A percentile compares a stretch with the other conserved stretches of the same genome.
phyloP scores from a whole-genome alignment of 2,888 invertebrate species.

The Congeria kusceri region DNA sequence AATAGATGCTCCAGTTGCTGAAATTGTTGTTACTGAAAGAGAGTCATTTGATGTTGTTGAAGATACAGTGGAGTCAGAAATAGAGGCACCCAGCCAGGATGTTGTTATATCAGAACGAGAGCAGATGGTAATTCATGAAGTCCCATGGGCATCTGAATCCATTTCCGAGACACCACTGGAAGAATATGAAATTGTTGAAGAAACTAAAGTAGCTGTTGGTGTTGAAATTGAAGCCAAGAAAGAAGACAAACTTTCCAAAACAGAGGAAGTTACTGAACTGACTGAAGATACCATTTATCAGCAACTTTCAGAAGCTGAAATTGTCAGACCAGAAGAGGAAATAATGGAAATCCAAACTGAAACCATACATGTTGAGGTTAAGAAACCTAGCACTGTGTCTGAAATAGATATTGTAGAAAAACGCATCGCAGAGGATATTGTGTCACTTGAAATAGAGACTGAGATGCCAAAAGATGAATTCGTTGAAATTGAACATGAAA shows the following conservation, averaged over 20 bases:
- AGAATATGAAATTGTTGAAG: slow-evolving; percentile 31
- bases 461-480: slow-evolving; percentile 64
- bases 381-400: slow-evolving; percentile 1
- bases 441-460: slow-evolving; percentile 19
- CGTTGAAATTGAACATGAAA: slow-evolving; percentile 52
- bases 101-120: slow-evolving; percentile 50
- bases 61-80: slow-evolving; percentile 38
- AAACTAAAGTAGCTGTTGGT: slow-evolving; percentile 1
- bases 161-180: slow-evolving; percentile 17
- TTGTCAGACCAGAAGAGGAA: slow-evolving; percentile 31
- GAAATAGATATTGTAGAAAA: slow-evolving; percentile 30
- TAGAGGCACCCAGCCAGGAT: slow-evolving; percentile 38
- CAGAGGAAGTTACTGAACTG: slow-evolving; percentile 17
- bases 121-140: slow-evolving; percentile 41
- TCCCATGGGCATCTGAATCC: slow-evolving; percentile 29
- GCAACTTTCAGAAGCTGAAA: slow-evolving; percentile 17
- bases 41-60: slow-evolving; percentile 61
- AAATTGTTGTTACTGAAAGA: slow-evolving; percentile 61
- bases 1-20: slow-evolving; percentile 59
- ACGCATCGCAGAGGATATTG: slow-evolving; percentile 31
- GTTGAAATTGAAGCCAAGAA: slow-evolving; percentile 17
- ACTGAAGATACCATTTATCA: slow-evolving; percentile 27
- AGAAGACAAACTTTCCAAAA: slow-evolving; percentile 21
- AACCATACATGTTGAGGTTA: slow-evolving; percentile 24
- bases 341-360: slow-evolving; percentile 39